Base-by-base conservation (phyloP, 2,113 vertebrate species). In the Clarias magur region DNA sequence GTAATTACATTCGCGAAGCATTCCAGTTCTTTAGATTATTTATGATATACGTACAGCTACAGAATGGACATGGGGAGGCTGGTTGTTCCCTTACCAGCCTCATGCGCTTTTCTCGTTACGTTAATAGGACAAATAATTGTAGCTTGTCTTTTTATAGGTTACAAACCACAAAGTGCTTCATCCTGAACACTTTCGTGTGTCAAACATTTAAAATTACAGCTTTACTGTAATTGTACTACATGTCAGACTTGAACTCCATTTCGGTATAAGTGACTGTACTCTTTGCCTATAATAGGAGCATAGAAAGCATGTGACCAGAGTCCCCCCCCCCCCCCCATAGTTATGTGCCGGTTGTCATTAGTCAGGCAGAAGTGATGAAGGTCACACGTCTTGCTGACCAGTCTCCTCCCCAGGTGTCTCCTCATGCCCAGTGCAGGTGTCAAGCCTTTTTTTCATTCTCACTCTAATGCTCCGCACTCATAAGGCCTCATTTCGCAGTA, bases 381-480 rank as follows among this genome's bases (percentile, higher is more conserved):
- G 72, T 72, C 57, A 38, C 17, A 16, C 0, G 30, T 60, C 57
- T 62, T 85, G 68, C 70, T 62, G 86, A 76, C 48, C 79, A 70
- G 25, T 53, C 80, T 53, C 34, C 25, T 82, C 65, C 63, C 68
- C 86, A 84, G 60, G 86, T 78, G 86, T 81, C 30, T 63, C 68
- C 53, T 60, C 23, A 42, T 86, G 67, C 67, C 85, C 67, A 62
- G n/a, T 59, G 85, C 85, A 85, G 83, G 72, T 73, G 83, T 85
- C 72, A 63, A 62, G 70, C 57, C 72, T 30, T 53, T 65, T 38
- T 70, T 53, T 80, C 76, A 57, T 80, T n/a, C 38, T 67, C 62
- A 68, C 72, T 59, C 53, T 34, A 59, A 86, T 38, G 54, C 53
- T 83, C 53, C 62, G 54, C 56, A 53, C 70, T 65, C 2, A 21